Base-by-base conservation (phyloP, 2,797 vertebrate species). In the Podargus strigoides region DNA sequence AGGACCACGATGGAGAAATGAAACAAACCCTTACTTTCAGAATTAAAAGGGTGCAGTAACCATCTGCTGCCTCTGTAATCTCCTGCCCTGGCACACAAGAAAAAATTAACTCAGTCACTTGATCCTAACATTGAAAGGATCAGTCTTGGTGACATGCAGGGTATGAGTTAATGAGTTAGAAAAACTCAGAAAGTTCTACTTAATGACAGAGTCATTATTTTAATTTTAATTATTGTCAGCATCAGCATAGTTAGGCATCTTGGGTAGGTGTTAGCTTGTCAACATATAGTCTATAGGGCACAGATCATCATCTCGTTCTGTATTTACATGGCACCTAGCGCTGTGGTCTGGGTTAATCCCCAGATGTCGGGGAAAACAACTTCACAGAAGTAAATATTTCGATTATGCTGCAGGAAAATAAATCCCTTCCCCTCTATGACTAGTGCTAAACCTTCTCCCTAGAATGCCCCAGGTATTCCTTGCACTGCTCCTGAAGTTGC, bases 221-320 rank as follows among this genome's bases (percentile, higher is more conserved):
- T 64, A 91, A 66, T 34, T 95, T 95, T 81, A 88, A 91, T 82
- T 85, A 90, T 66, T 36, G 26, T 68, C 58, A 92, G 37, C 42
- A 94, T 30, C 75, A 82, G 60, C 69, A 68, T 1, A 66, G 80
- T 81, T 52, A 80, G 68, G 47, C 44, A 70, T 90, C 64, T 85
- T 64, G 66, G 62, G 91, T 68, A 88, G 53, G 93, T 62, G 75
- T 62, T 41, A 85, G 46, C 73, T 62, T 81, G 73, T 86, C 52
- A 73, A 26, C 37, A 69, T 3, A 26, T 18, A 39, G 20, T 50
- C 37, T 28, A 7, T 6, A 90, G 77, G 70, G 67, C 59, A 84
- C 32, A 88, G 91, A 90, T 73, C 74, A 84, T 56, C 79, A 81
- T 69, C 52, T 64, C 72, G 46, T 37, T 86, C 73, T 68, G 34